These are phyloP conservation scores for Cephalopterus ornatus DNA, from an alignment of 2,113 vertebrate species.

Conservation along the genomic window DNA sequence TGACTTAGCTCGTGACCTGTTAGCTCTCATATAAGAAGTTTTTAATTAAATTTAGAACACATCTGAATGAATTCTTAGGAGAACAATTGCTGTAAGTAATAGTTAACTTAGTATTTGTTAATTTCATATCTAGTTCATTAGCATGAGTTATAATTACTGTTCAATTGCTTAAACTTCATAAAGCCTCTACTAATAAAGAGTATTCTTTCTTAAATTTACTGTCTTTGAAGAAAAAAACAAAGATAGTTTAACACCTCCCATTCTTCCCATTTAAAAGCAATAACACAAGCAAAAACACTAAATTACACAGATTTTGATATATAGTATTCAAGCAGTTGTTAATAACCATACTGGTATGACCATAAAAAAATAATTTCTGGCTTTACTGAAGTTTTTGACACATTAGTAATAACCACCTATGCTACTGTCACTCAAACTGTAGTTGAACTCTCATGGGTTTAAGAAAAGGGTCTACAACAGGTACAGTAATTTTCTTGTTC, in stretches of 20 bases:
- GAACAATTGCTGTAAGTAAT: background rate
- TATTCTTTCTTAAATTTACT: background rate
- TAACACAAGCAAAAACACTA: background rate
- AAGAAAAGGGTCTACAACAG: background rate
- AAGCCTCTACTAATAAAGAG: background rate
- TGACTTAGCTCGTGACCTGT: background rate
- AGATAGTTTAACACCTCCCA: background rate
- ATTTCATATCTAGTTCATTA: constrained; percentile 17
- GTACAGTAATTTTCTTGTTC: background rate
- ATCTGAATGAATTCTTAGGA: constrained; percentile 14
- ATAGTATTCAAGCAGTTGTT: background rate
- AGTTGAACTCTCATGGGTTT: background rate
- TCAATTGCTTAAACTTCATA: background rate
- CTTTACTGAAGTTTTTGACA: background rate
- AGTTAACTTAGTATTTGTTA: constrained; percentile 21
- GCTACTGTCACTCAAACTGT: background rate
- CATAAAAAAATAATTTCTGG: background rate
- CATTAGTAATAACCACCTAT: background rate
- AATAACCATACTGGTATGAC: background rate
- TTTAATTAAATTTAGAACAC: constrained; percentile 26
- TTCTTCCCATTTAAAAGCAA: background rate
- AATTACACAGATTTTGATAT: background rate
- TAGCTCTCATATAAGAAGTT: background rate
- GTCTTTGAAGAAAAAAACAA: background rate
- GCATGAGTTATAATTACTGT: background rate